Percentiles rank a stretch among this genome's conserved stretches.
Evolutionary conservation across 1,140 invertebrate genomes (phyloP).

Genomic region (Drosophila miranda): DNA sequence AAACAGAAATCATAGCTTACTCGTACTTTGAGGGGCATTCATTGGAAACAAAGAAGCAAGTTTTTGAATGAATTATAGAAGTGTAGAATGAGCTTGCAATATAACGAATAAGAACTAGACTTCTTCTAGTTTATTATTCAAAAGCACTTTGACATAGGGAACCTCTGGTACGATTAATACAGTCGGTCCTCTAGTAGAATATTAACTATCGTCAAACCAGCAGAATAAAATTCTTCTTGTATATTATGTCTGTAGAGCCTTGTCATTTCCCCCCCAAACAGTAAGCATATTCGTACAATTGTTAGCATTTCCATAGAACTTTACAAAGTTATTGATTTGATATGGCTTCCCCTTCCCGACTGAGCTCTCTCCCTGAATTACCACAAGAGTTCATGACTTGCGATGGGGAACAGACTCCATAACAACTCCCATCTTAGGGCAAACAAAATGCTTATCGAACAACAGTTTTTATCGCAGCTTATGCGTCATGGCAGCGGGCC

Average conservation of each 20-base stretch:
- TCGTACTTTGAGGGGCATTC: not conserved
- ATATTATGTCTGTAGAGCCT: not conserved
- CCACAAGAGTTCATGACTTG: constrained; percentile 17
- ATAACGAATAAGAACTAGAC: no score
- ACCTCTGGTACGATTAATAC: no score
- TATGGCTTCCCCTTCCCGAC: constrained; percentile 23
- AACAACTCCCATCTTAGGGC: constrained; percentile 40
- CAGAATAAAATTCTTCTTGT: no score
- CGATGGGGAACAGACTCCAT: constrained; percentile 11
- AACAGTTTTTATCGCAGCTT: constrained; percentile 75
- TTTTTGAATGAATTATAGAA: no score
- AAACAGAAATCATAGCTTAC: constrained; percentile 28
- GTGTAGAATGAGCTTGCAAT: no score
- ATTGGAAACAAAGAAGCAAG: not conserved
- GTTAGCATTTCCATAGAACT: constrained; percentile 8
- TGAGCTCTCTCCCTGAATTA: not conserved
- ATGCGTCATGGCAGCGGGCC: constrained; percentile 62
- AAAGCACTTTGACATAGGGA: no score
- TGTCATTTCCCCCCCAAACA: not conserved
- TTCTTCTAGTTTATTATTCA: no score
- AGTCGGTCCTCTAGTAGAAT: no score
- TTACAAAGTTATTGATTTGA: constrained; percentile 18
- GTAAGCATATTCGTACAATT: constrained; percentile 1
- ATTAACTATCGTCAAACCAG: no score
- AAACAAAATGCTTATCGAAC: constrained; percentile 75